Base-by-base conservation (phyloP, 2,888 invertebrate species). In the Lasiommata megera region DNA sequence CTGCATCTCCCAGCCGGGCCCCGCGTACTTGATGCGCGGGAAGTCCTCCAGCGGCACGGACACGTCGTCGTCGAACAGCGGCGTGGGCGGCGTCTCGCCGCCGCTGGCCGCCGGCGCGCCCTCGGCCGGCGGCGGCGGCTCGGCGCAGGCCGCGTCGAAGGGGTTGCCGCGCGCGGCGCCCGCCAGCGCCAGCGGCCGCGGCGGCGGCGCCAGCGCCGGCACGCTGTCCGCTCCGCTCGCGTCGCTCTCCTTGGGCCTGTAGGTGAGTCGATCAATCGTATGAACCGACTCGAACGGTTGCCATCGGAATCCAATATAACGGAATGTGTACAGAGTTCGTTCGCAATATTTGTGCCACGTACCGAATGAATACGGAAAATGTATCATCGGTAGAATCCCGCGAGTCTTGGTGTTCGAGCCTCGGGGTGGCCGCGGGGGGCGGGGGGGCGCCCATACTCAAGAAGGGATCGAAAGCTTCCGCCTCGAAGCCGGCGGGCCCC, bases 1-100 rank as follows among this genome's bases (percentile, higher is more conserved):
- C 68, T 98, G 96, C 95, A 99, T 96, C 76, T 98, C 98, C 98
- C 99, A 99, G 23, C 98, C 98, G 18, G 96, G 95, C 0, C 95
- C 97, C 0, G 86, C 79, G 77, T 94, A 96, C 62, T 92, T 92
- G 29, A 94, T 93, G 47, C 97, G 93, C 8, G 98, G 97, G 84
- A 98, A 99, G 53, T 96, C 96, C 81, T 97, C 97, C 54, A 99
- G 90, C 0, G 98, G 98, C 80, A 96, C 94, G 0, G 97, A 97
- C 44, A 96, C 94, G 79, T 98, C 98, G 61, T 98, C 98, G 79
- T 98, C 98, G 81, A 95, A 98, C 23, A 98, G 91, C 9, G 98
- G 98, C 9, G 97, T 97, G n/a, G 96, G 96, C 31, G 97, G 97
- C 8, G 78, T 84, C 52, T 85, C 86, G 54, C 79, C 78, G 11